These are phyloP conservation scores for Amyelois transitella DNA, from an alignment of 1,140 invertebrate genomes.

Conservation along the genomic window DNA sequence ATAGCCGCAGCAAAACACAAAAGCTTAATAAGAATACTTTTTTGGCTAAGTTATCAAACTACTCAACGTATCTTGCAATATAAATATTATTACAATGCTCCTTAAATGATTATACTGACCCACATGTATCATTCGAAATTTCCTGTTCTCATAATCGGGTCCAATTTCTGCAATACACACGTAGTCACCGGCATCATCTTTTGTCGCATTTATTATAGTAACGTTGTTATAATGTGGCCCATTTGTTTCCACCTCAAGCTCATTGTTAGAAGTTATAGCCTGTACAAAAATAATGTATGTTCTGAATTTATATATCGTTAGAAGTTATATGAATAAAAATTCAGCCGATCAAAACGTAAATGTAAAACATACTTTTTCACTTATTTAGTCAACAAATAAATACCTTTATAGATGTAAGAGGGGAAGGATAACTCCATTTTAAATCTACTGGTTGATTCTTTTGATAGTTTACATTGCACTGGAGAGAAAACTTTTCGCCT, in stretches of 20 bases:
- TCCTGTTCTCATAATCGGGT: slow-evolving; percentile 8
- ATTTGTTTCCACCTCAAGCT: not conserved
- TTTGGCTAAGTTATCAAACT: no score
- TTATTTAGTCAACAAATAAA: no score
- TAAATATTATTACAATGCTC: no score
- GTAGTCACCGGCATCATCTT: slow-evolving; percentile 37
- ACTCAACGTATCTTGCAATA: no score
- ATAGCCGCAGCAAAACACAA: no score
- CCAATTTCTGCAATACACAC: slow-evolving; percentile 31
- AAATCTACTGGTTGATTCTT: slow-evolving; percentile 32
- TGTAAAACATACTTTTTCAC: no score
- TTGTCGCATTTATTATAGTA: slow-evolving; percentile 39
- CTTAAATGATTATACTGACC: slow-evolving; percentile 23
- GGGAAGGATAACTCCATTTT: slow-evolving; percentile 29
- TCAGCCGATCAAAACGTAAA: no score
- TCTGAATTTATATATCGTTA: no score
- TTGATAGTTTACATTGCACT: slow-evolving; percentile 41
- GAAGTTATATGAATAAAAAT: no score
- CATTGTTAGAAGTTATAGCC: not conserved
- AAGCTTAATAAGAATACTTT: no score
- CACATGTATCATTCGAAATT: slow-evolving; percentile 24
- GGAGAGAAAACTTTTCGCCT: slow-evolving; percentile 50
- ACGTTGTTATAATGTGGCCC: slow-evolving; percentile 32
- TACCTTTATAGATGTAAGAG: not conserved
- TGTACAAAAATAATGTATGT: not conserved